These are phyloP conservation scores for Leucoptera coffeella DNA, from an alignment of 2,888 invertebrate genomes.

Conservation along the genomic window DNA sequence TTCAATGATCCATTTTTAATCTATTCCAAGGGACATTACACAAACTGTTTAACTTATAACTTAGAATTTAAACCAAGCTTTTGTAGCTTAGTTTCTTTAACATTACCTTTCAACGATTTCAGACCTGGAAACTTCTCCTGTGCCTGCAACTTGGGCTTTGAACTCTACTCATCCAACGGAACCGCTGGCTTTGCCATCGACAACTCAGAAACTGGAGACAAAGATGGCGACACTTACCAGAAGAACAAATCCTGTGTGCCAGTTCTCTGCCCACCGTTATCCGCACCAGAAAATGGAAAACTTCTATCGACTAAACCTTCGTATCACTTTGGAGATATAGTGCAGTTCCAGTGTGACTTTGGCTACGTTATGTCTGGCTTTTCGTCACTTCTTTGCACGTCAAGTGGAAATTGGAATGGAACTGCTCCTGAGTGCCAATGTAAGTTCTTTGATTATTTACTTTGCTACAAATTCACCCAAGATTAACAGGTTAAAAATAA, in stretches of 20 bases:
- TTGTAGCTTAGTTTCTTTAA: constrained; percentile 2
- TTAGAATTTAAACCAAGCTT: too few species aligned
- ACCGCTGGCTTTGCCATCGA: constrained; percentile 84
- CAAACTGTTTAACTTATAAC: too few species aligned
- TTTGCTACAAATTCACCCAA: too few species aligned
- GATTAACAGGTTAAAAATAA: too few species aligned
- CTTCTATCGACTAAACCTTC: constrained; percentile 73
- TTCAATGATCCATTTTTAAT: too few species aligned
- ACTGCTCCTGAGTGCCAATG: constrained; percentile 90
- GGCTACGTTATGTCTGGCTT: constrained; percentile 90
- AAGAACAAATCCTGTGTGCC: constrained; percentile 94
- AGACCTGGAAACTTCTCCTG: constrained; percentile 85
- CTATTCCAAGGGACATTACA: too few species aligned
- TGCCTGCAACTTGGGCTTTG: constrained; percentile 86
- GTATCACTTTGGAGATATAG: constrained; percentile 85
- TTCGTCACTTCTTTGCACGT: constrained; percentile 77
- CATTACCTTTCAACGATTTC: constrained; percentile 10
- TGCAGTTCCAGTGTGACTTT: constrained; percentile 90
- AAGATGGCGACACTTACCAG: constrained; percentile 84
- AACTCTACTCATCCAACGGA: constrained; percentile 80
- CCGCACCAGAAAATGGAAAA: constrained; percentile 79
- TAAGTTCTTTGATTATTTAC: constrained; percentile 58
- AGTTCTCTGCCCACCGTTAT: constrained; percentile 76
- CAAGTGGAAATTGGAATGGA: constrained; percentile 91
- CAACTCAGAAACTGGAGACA: constrained; percentile 74